Base-by-base conservation (phyloP, 2,888 invertebrate genomes). In the Campoplex capitator region DNA sequence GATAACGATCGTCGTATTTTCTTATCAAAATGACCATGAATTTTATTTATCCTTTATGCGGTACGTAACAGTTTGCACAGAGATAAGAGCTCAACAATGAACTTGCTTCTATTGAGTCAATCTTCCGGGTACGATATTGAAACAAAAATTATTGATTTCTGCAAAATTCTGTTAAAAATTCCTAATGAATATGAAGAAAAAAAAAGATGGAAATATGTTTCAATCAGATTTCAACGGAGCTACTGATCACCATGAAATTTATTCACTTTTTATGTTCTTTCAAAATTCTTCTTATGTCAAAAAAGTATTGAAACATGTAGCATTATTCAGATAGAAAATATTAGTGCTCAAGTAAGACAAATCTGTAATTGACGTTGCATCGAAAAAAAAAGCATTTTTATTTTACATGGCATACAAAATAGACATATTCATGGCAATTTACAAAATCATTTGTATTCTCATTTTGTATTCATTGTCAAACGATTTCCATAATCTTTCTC, bases 21-120 rank as follows among this genome's bases (percentile, higher is more conserved):
- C 83, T 84, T 70, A 88, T 78, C 82, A 54, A 51, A 32, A 18
- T 65, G 81, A 54, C 65, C 76, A 65, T 73, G 85, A 67, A 71
- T 73, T 73, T 77, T 28, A 8, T 54, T 38, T 77, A 38, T 51
- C 32, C 51, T 56, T 54, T 42, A 38, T 38, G n/a, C 38, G n/a
- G 38, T 23, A 35, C 11, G 56, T 74, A 56, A 51, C n/a, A n/a
- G 35, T 18, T 45, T 23, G 18, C 18, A 28, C 48, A 38, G 13
- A 6, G 84, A 84, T 84, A 84, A 77, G n/a, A 45, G 18, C 28
- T 51, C 16, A 51, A 70, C 70, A 45, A 45, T 48, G 62, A 62
- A 62, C 62, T 62, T 62, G 32, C 32, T 62, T 13, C 28, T 7
- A 48, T 48, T 70, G 16, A 28, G 13, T 45, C 18, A 3, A 8